Evolutionary conservation across 2,113 vertebrate species (phyloP).

Genomic region (Albula goreensis): DNA sequence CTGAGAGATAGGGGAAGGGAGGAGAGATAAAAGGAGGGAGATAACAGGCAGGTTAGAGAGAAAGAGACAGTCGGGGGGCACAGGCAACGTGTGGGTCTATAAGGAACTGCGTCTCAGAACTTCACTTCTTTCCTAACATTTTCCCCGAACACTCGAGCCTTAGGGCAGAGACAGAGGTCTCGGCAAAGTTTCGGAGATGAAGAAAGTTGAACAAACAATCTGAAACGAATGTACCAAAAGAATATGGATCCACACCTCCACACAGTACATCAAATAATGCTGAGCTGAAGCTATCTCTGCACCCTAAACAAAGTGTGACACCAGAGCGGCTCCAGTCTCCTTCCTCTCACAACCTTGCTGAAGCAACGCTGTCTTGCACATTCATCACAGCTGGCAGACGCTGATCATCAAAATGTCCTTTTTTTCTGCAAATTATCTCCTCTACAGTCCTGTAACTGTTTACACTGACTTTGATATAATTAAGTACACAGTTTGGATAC

Average conservation of each 20-base stretch:
- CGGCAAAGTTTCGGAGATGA: constrained; percentile 32
- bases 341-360: neutral
- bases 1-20: constrained; percentile 66
- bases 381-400: neutral
- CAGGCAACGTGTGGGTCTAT: constrained; percentile 21
- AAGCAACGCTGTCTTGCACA: neutral
- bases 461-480: neutral
- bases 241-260: constrained; percentile 41
- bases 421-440: neutral
- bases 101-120: constrained; percentile 31
- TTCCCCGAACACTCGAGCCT: constrained; percentile 42
- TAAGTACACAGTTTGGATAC: neutral
- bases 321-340: neutral
- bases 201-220: constrained; percentile 28
- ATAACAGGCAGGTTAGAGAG: constrained; percentile 37
- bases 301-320: neutral
- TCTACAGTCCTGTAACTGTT: neutral
- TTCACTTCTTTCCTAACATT: constrained; percentile 1
- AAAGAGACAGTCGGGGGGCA: constrained; percentile 42
- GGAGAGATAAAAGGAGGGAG: constrained; percentile 40
- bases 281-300: constrained; percentile 3
- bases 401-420: neutral
- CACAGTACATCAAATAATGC: constrained; percentile 42
- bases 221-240: constrained; percentile 29
- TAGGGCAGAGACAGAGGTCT: constrained; percentile 21